Percentiles rank a stretch among this genome's conserved stretches.
Evolutionary conservation across 2,113 vertebrate species (phyloP).

Genomic region (Prolemur simus): DNA sequence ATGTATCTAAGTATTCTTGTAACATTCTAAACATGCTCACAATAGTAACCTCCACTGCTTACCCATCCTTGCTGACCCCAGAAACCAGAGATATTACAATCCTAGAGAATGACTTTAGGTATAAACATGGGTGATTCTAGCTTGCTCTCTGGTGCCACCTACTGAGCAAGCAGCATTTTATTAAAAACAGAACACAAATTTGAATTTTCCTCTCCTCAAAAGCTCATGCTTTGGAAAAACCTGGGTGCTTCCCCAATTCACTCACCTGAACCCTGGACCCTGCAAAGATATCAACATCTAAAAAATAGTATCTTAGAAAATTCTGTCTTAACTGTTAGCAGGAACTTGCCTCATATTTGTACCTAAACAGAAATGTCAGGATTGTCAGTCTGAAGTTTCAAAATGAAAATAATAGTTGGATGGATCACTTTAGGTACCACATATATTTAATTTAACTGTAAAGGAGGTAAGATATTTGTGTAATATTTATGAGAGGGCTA

Average conservation of each 20-base stretch:
- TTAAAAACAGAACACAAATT: neutral
- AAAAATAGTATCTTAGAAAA: neutral
- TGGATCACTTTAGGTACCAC: neutral
- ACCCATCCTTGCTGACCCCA: neutral
- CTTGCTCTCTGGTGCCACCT: constrained; percentile 82
- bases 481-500: neutral
- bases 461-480: neutral
- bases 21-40: neutral
- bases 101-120: rapidly evolving
- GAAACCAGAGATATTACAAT: neutral
- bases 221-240: neutral
- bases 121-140: neutral
- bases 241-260: neutral
- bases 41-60: neutral
- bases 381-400: neutral
- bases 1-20: neutral
- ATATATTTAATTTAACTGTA: neutral
- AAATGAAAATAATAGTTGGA: neutral
- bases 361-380: neutral
- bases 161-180: constrained; percentile 55
- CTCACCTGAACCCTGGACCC: too few relatives aligned
- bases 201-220: neutral
- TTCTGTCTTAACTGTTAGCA: neutral
- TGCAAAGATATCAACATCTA: neutral
- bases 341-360: neutral